Conservation (phyloP, 2,113 vertebrate genomes). For the Andinoacara biseriatus region DNA sequence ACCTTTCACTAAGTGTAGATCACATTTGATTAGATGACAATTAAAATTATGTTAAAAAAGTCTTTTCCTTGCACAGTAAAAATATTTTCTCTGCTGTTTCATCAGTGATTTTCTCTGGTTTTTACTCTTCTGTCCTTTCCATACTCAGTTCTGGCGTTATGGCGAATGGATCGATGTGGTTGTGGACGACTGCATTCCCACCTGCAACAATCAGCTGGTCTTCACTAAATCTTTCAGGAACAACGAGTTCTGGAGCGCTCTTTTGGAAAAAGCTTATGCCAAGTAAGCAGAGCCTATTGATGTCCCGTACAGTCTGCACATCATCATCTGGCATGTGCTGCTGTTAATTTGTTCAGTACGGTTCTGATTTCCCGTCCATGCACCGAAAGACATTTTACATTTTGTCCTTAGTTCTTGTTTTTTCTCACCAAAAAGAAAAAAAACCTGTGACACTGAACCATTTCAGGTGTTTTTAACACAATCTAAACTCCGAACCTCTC, state of each 20-base stretch:
- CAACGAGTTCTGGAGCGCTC: conserved; percentile 98
- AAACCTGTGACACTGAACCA: not conserved
- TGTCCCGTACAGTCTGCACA: not conserved
- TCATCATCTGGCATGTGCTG: not conserved
- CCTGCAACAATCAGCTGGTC: conserved; percentile 91
- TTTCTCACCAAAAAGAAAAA: not conserved
- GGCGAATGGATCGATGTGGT: conserved; percentile 96
- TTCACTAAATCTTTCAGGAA: conserved; percentile 95
- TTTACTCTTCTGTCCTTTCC: not conserved
- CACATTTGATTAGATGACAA: not conserved
- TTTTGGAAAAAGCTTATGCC: conserved; percentile 97
- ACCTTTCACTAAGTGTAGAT: not conserved
- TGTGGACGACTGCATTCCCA: conserved; percentile 95
- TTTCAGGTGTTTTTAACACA: not conserved
- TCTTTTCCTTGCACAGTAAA: not conserved
- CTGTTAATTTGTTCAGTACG: not conserved
- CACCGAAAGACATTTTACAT: not conserved
- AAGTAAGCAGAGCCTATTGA: conserved; percentile 83
- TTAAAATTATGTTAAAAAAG: no score
- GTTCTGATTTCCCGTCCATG: conserved; percentile 3
- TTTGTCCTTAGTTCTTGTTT: not conserved
- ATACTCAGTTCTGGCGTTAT: conserved; percentile 94
- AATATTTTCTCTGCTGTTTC: not conserved
- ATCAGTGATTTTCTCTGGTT: not conserved
- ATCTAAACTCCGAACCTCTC: not conserved